Evolutionary conservation across 2,797 vertebrate genomes (phyloP).

Genomic region (Coregonus ussuriensis): DNA sequence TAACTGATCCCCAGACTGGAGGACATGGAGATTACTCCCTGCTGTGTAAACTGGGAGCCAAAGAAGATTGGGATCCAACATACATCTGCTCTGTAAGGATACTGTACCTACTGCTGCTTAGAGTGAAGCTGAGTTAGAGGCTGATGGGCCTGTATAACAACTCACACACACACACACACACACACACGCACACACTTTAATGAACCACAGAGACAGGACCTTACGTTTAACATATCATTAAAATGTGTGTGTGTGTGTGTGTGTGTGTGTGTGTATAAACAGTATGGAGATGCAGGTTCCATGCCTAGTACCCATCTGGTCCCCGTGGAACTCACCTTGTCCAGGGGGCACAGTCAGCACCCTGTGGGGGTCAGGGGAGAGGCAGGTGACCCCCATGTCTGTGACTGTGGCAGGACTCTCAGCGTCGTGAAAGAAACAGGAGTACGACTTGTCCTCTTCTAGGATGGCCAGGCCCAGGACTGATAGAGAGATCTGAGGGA

Average conservation of each 20-base stretch:
- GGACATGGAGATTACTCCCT: conserved; percentile 34
- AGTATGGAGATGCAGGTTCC: not conserved
- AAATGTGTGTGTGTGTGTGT: no score
- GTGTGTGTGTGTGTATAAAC: not conserved
- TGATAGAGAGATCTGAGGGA: conserved; percentile 83
- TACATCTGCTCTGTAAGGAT: not conserved
- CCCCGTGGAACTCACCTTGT: conserved; percentile 78
- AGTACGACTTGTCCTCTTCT: conserved; percentile 83
- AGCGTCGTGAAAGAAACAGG: conserved; percentile 85
- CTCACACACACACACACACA: not conserved
- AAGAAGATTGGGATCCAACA: conserved; percentile 29
- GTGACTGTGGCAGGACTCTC: conserved; percentile 82
- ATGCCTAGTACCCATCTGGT: not conserved
- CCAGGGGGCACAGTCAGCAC: conserved; percentile 78
- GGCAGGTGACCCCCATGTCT: conserved; percentile 82
- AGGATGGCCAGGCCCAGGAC: conserved; percentile 85
- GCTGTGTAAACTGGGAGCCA: conserved; percentile 31
- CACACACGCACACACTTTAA: not conserved
- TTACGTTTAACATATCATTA: no score
- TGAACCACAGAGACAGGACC: no score
- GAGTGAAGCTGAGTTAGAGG: not conserved
- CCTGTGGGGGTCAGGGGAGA: conserved; percentile 80
- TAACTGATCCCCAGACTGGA: conserved; percentile 11
- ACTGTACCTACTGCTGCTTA: no score
- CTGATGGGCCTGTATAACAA: conserved; percentile 4